Base-by-base conservation (phyloP, 2,888 invertebrate genomes). In the Epicampocera succincta region DNA sequence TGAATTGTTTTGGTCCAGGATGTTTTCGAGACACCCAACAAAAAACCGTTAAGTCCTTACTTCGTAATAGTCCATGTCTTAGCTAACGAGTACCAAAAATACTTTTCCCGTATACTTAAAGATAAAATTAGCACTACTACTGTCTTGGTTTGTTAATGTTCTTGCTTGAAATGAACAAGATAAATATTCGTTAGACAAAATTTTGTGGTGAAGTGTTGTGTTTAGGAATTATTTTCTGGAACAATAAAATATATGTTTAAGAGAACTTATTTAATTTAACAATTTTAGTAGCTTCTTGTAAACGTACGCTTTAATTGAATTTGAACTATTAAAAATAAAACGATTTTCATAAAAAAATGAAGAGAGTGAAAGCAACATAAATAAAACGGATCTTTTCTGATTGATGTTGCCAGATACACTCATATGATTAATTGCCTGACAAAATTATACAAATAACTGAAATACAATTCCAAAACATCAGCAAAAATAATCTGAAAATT, bases 141-240 rank as follows among this genome's bases (percentile, higher is more conserved):
- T 17, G 15, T 50, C 4, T 33, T 12, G 21, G 0, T 40, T 46
- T 38, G 25, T 50, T 17, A 25, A 58, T 61, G 19, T 54, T 72
- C 40, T 42, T 48, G 5, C 42, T 66, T n/a, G 54, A 58, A 25
- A 40, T 4, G 8, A 33, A 15, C 21, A 38, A 3, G 13, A 42
- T 42, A 72, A 21, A 12, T 21, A 21, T 38, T 42, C 52, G 19
- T 50, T 54, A 68, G 58, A 77, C 60, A 71, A 63, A 77, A 73
- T 77, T 50, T 83, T 77, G 80, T 83, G 80, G 76, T 77, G 76
- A 80, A 80, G 80, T 83, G 80, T 83, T 80, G 80, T 83, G 80
- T 80, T 77, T 73, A 42, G 73, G 42, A 52, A 48, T 50, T 44
- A 63, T 63, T 21, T 50, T 42, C 2, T 48, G n/a, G 19, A 46